Evolutionary conservation across 2,888 invertebrate species (phyloP).

Genomic region (Resseliella maxima): DNA sequence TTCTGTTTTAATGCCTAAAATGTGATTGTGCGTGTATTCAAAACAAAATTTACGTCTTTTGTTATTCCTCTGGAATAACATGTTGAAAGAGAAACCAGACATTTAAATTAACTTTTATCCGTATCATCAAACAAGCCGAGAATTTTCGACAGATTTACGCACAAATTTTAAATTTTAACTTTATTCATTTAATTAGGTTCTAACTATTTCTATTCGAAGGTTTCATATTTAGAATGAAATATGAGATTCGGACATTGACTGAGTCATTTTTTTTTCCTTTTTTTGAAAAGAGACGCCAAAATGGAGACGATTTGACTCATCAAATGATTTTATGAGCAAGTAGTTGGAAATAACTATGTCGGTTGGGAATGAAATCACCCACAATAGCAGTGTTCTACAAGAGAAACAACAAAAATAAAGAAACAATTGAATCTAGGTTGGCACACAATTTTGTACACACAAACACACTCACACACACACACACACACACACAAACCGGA

Average conservation of each 20-base stretch:
- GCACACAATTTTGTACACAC: not conserved
- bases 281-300: no score
- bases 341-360: not conserved
- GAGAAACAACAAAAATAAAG: not conserved
- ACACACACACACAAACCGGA: not conserved
- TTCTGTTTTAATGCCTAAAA: not conserved
- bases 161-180: not conserved
- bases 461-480: not conserved
- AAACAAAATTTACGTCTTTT: constrained; percentile 20
- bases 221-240: not conserved
- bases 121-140: not conserved
- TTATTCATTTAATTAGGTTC: not conserved
- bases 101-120: not conserved
- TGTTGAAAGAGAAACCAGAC: not conserved
- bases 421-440: not conserved
- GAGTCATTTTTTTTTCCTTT: no score
- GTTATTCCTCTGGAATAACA: not conserved
- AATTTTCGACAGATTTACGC: not conserved
- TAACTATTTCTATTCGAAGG: not conserved
- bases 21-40: not conserved
- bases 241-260: not conserved
- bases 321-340: not conserved
- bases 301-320: no score
- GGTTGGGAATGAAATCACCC: not conserved
- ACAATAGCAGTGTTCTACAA: no score